Percentiles rank a stretch among this genome's conserved stretches.
Evolutionary conservation across 2,888 invertebrate species (phyloP).

Genomic region (Psylliodes chrysocephalus): DNA sequence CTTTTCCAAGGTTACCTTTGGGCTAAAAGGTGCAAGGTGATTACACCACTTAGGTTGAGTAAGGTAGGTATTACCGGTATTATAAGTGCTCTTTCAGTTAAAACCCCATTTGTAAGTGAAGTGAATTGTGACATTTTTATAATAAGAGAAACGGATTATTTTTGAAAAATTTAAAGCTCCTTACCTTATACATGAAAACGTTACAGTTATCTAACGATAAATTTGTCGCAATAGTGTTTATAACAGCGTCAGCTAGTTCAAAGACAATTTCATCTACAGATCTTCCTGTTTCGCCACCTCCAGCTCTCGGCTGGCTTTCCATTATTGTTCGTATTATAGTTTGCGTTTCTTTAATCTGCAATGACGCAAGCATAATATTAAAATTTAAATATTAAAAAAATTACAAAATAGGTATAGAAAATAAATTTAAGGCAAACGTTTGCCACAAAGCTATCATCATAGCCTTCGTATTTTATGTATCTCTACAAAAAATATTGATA

Average conservation of each 20-base stretch:
- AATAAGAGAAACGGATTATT: no score
- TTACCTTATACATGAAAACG: conserved; percentile 70
- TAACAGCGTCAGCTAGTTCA: conserved; percentile 79
- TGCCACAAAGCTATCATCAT: no score
- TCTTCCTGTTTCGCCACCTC: conserved; percentile 70
- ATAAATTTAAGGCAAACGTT: neutral
- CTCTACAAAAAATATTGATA: no score
- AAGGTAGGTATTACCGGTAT: no score
- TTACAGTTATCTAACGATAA: conserved; percentile 75
- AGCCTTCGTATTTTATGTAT: no score
- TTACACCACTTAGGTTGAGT: no score
- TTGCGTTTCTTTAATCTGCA: conserved; percentile 80
- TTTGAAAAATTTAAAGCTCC: neutral
- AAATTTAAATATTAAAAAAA: neutral
- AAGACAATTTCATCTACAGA: conserved; percentile 82
- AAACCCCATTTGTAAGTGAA: no score
- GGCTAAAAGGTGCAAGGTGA: no score
- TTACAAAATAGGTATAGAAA: neutral
- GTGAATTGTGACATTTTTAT: no score
- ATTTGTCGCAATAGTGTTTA: conserved; percentile 68
- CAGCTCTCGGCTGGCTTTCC: conserved; percentile 80
- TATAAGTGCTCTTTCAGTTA: no score
- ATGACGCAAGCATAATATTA: neutral
- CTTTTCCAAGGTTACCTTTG: no score
- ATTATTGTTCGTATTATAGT: conserved; percentile 79